Conservation (phyloP, 92 coral and sea anemone genomes). For the Zoanthus sociatus region DNA sequence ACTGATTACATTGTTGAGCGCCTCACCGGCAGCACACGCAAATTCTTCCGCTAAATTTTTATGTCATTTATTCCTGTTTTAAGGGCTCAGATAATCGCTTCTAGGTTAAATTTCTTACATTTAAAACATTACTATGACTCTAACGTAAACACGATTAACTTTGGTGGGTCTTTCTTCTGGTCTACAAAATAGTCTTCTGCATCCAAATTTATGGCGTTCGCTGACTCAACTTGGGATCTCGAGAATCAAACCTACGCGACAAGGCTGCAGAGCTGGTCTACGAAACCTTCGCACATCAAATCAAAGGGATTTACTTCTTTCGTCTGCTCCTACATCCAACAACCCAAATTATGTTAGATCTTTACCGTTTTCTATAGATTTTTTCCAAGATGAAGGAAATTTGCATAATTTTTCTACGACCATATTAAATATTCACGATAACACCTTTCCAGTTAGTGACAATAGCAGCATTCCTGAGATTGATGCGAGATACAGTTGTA, state of each 20-base stretch:
- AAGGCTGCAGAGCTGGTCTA: background rate
- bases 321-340: too few species aligned
- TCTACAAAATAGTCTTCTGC: background rate
- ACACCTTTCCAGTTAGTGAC: conserved; percentile 7
- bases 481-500: background rate
- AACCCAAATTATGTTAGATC: too few species aligned
- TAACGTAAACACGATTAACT: background rate
- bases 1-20: background rate
- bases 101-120: conserved; percentile 18
- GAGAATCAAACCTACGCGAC: background rate
- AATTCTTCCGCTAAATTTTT: conserved; percentile 2
- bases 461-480: background rate
- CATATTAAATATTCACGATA: conserved; percentile 1
- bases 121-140: background rate
- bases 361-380: too few species aligned
- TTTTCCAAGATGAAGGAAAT: too few species aligned
- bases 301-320: conserved; percentile 7
- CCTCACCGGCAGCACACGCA: background rate
- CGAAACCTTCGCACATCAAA: background rate
- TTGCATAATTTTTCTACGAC: background rate
- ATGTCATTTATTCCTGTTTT: background rate
- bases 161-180: too few species aligned
- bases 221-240: background rate
- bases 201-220: background rate
- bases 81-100: background rate